Conservation (phyloP, 2,888 invertebrate genomes). For the Gymnocheta viridis region DNA sequence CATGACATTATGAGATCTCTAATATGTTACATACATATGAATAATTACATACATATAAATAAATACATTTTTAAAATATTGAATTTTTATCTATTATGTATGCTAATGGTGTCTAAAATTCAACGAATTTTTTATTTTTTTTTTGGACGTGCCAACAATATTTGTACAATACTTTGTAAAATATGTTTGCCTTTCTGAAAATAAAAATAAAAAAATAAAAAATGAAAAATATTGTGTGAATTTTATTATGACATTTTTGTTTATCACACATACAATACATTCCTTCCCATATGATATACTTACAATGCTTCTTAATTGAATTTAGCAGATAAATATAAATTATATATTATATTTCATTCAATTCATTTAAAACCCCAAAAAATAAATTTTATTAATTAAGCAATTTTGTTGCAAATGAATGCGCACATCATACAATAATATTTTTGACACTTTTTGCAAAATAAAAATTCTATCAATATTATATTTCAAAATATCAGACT, state of each 20-base stretch:
- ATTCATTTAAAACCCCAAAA: neutral
- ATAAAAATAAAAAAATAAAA: neutral
- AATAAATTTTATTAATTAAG: slow-evolving; percentile 28
- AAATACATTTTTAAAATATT: neutral
- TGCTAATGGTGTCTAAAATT: neutral
- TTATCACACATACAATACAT: neutral
- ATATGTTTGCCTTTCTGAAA: slow-evolving; percentile 3
- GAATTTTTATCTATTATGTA: neutral
- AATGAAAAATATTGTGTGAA: slow-evolving; percentile 33
- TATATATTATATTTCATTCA: neutral
- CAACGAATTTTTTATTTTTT: neutral
- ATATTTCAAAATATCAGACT: neutral
- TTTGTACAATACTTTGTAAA: slow-evolving; percentile 28
- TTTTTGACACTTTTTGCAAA: neutral
- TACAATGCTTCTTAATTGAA: neutral
- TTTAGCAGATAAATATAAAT: neutral
- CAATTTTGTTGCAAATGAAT: slow-evolving; percentile 43
- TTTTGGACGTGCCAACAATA: slow-evolving; percentile 36
- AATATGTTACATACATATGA: no score
- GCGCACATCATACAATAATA: neutral
- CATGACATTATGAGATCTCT: no score
- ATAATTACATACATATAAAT: no score
- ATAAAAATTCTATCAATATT: slow-evolving; percentile 14
- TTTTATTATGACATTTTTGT: slow-evolving; percentile 36
- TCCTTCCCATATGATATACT: neutral